Evolutionary conservation across 2,113 vertebrate species (phyloP).

Genomic region (Boulengeromyrus knoepffleri): DNA sequence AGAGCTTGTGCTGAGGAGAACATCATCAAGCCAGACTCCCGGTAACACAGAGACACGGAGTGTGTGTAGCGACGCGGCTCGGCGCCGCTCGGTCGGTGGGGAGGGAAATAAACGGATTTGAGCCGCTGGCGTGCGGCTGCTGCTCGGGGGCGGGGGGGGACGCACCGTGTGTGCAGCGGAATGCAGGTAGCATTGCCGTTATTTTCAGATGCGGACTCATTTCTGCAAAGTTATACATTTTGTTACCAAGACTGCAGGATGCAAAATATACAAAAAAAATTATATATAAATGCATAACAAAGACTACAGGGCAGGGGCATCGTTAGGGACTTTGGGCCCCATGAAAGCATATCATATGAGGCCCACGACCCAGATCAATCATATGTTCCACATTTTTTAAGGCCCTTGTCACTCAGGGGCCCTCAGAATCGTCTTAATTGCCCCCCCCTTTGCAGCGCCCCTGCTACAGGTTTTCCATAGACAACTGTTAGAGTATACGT

Average conservation of each 20-base stretch:
- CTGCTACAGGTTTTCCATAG: background rate
- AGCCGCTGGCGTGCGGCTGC: background rate
- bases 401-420: too few relatives aligned
- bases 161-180: background rate
- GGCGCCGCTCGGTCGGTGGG: background rate
- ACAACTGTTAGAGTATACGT: background rate
- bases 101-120: background rate
- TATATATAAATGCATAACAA: background rate
- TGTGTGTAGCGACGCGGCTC: too few relatives aligned
- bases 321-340: background rate
- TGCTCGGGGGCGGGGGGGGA: too few relatives aligned
- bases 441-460: background rate
- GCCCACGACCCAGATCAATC: too few relatives aligned
- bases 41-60: background rate
- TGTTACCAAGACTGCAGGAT: background rate
- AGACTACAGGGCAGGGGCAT: too few relatives aligned
- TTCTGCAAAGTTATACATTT: background rate
- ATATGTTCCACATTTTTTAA: too few relatives aligned
- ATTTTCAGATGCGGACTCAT: background rate
- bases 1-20: conserved; percentile 25
- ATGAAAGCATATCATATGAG: background rate
- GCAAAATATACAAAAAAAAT: background rate
- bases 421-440: too few relatives aligned
- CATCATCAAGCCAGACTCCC: background rate
- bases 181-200: background rate